Conservation (phyloP, 2,113 vertebrate genomes). For the Oostethus manadensis region DNA sequence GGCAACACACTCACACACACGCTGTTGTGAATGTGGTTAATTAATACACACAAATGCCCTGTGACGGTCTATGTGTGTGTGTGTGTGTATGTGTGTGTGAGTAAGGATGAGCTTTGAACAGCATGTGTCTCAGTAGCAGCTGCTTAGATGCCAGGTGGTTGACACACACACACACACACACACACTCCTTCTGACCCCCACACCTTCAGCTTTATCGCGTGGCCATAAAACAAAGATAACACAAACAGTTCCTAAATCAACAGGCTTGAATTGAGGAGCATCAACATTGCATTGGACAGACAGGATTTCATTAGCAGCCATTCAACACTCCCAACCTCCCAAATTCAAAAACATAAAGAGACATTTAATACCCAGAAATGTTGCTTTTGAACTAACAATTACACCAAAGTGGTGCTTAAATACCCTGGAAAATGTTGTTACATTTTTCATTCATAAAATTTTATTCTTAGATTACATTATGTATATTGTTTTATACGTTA, state of each 20-base stretch:
- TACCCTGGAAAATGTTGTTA: too few relatives aligned
- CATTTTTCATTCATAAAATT: too few relatives aligned
- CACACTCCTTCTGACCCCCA: constrained; percentile 28
- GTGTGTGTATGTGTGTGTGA: constrained; percentile 27
- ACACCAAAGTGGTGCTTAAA: too few relatives aligned
- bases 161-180: constrained; percentile 22
- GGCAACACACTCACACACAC: constrained; percentile 19
- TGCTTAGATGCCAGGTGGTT: constrained; percentile 60
- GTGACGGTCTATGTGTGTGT: constrained; percentile 26
- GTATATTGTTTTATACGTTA: too few relatives aligned
- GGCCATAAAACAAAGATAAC: constrained; percentile 59
- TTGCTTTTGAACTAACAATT: not conserved
- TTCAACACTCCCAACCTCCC: constrained; percentile 3
- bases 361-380: not conserved
- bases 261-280: constrained; percentile 43
- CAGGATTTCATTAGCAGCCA: constrained; percentile 51
- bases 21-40: constrained; percentile 34
- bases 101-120: constrained; percentile 33
- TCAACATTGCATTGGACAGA: constrained; percentile 43
- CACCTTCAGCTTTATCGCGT: constrained; percentile 55
- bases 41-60: constrained; percentile 30
- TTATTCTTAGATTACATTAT: too few relatives aligned
- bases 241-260: constrained; percentile 63
- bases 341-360: not conserved
- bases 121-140: constrained; percentile 60